These are phyloP conservation scores for Tyto alba DNA, from an alignment of 2,113 vertebrate species.

Conservation along the genomic window DNA sequence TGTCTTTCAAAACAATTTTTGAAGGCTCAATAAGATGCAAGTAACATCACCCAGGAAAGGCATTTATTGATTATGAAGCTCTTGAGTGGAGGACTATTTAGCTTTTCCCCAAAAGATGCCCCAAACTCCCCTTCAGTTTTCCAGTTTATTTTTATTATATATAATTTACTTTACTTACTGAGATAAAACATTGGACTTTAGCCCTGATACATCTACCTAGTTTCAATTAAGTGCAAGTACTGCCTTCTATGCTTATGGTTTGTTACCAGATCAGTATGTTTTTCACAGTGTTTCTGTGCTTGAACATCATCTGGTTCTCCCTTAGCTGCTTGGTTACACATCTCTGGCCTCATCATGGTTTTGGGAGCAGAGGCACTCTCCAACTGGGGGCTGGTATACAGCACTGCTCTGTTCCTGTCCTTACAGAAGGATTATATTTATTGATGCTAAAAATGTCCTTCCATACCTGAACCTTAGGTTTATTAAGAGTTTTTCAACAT, in stretches of 20 bases:
- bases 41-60: background rate
- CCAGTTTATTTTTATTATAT: background rate
- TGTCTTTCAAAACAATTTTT: background rate
- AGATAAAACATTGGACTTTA: background rate
- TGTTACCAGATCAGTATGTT: background rate
- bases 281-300: background rate
- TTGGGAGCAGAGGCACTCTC: background rate
- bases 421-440: background rate
- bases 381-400: background rate
- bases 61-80: background rate
- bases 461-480: background rate
- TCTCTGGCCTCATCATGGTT: background rate
- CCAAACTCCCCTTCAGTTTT: background rate
- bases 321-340: background rate
- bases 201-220: background rate
- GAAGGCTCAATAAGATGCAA: background rate
- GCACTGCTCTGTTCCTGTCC: background rate
- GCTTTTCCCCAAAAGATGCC: background rate
- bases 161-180: background rate
- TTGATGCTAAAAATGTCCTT: background rate
- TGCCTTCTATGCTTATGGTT: background rate
- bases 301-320: background rate
- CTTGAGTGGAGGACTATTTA: background rate
- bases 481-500: background rate
- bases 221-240: background rate